Conservation (phyloP, 2,797 vertebrate species). For the Salarias fasciatus region DNA sequence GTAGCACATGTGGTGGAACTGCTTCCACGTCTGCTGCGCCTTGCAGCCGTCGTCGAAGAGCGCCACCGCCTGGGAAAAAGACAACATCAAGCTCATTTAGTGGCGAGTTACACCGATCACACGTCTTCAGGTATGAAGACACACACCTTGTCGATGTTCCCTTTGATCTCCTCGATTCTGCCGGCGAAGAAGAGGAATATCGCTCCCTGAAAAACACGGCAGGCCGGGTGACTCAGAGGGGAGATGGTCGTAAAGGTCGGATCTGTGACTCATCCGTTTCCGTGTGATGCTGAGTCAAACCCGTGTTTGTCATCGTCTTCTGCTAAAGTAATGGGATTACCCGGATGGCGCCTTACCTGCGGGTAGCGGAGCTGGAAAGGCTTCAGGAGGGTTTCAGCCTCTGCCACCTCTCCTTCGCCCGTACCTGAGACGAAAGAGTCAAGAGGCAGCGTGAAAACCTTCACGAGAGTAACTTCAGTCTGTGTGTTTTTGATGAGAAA, state of each 20-base stretch:
- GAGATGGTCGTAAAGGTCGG: rapidly evolving
- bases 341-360: slow-evolving; percentile 65
- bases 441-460: too few relatives aligned
- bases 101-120: too few relatives aligned
- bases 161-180: slow-evolving; percentile 88
- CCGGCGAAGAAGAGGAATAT: slow-evolving; percentile 91
- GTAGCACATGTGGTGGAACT: slow-evolving; percentile 93
- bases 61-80: slow-evolving; percentile 78
- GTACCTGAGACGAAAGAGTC: slow-evolving; percentile 74
- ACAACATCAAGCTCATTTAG: too few relatives aligned
- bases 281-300: too few relatives aligned
- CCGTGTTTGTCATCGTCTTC: too few relatives aligned
- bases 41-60: slow-evolving; percentile 88
- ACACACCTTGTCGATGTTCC: slow-evolving; percentile 86
- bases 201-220: slow-evolving; percentile 79
- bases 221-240: not conserved
- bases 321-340: too few relatives aligned
- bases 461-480: not conserved
- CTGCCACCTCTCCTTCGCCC: slow-evolving; percentile 83
- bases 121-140: not conserved
- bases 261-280: too few relatives aligned
- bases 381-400: slow-evolving; percentile 82
- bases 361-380: slow-evolving; percentile 85
- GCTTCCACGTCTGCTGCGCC: slow-evolving; percentile 88
- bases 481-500: too few relatives aligned